phyloP scores from a whole-genome alignment of 1,140 invertebrate species.

The Drosophila sturtevanti region DNA sequence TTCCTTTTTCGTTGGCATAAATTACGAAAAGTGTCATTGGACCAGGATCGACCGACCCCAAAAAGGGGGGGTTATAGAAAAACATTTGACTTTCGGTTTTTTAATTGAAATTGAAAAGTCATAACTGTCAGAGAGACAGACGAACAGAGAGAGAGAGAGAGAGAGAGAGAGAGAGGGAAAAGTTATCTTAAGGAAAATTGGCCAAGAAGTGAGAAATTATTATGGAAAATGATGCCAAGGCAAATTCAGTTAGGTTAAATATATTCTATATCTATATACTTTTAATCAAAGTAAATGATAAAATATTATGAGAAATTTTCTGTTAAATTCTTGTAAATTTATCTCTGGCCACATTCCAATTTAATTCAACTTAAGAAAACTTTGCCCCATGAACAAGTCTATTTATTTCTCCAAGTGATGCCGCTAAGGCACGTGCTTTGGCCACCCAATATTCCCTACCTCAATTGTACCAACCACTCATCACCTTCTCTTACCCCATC shows the following conservation, averaged over 20 bases:
- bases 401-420: conserved; percentile 4
- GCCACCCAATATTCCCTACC: background rate
- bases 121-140: conserved; percentile 21
- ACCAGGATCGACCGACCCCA: too few species aligned
- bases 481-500: background rate
- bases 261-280: background rate
- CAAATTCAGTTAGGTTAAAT: background rate
- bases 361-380: conserved; percentile 1
- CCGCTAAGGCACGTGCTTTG: conserved; percentile 2
- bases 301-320: conserved; percentile 7
- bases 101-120: conserved; percentile 58
- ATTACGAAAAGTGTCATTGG: background rate
- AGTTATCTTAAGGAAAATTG: background rate
- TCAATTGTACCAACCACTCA: background rate
- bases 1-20: background rate
- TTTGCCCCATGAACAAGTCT: conserved; percentile 3
- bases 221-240: background rate
- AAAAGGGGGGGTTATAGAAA: background rate
- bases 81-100: conserved; percentile 10
- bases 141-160: background rate
- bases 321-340: conserved; percentile 6
- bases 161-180: background rate
- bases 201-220: background rate
- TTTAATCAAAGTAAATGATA: background rate
- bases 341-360: conserved; percentile 5